Evolutionary conservation across 2,113 vertebrate genomes (phyloP).

Genomic region (Cinclus cinclus): DNA sequence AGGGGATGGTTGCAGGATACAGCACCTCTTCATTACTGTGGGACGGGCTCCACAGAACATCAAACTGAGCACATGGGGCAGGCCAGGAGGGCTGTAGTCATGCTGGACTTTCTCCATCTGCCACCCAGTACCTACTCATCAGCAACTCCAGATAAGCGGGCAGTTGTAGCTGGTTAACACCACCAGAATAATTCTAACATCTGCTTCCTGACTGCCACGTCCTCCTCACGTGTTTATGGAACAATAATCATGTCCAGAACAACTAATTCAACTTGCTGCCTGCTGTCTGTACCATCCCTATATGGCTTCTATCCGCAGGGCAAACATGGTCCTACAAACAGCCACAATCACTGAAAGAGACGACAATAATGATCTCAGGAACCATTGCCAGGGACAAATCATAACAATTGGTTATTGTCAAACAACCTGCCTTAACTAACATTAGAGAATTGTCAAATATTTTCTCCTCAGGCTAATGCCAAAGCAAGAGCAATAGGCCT

Average conservation of each 20-base stretch:
- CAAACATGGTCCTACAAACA: not conserved
- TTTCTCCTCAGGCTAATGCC: not conserved
- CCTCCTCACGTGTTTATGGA: not conserved
- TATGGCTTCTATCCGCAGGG: not conserved
- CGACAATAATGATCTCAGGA: not conserved
- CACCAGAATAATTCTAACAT: not conserved
- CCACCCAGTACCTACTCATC: not conserved
- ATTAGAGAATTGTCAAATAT: not conserved
- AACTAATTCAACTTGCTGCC: not conserved
- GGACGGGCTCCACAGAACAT: not conserved
- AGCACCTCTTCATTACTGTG: not conserved
- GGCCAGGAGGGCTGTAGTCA: not conserved
- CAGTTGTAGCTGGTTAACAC: accelerated
- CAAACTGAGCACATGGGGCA: not conserved
- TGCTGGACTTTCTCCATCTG: not conserved
- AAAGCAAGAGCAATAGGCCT: not conserved
- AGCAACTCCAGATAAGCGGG: accelerated
- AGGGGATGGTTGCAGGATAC: not conserved
- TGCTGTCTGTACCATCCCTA: not conserved
- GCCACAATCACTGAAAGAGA: not conserved
- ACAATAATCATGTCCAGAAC: not conserved
- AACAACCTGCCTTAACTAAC: not conserved
- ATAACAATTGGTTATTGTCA: not conserved
- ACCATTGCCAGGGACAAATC: not conserved
- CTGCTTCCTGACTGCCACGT: not conserved